Conservation (phyloP, 2,888 invertebrate species). For the Ichneumoninae sp. region DNA sequence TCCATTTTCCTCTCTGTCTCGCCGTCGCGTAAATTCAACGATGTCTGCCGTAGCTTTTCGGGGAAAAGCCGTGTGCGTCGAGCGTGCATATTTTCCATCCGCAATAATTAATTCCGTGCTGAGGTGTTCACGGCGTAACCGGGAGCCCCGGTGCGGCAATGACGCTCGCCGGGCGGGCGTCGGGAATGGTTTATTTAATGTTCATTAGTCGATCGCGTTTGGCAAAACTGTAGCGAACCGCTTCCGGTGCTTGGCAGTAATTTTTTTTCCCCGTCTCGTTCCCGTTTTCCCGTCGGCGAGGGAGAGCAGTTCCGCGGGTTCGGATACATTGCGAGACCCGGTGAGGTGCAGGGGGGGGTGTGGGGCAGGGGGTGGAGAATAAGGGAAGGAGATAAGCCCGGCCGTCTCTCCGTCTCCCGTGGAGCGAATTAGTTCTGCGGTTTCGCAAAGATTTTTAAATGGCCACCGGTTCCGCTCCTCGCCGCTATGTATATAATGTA, state of each 20-base stretch:
- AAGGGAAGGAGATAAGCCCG: conserved; percentile 44
- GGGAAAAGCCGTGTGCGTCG: conserved; percentile 29
- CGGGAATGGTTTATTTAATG: neutral
- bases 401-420: conserved; percentile 30
- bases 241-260: conserved; percentile 16
- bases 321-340: neutral
- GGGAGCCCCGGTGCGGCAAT: neutral
- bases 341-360: conserved; percentile 9
- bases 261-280: conserved; percentile 11
- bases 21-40: conserved; percentile 37
- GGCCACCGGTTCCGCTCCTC: conserved; percentile 28
- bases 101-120: conserved; percentile 38
- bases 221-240: neutral
- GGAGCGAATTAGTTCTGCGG: conserved; percentile 72
- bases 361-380: conserved; percentile 25
- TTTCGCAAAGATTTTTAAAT: conserved; percentile 63
- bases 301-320: neutral
- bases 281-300: neutral
- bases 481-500: conserved; percentile 27
- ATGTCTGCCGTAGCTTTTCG: conserved; percentile 39
- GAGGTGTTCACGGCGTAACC: neutral
- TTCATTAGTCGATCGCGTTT: conserved; percentile 32
- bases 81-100: conserved; percentile 30
- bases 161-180: neutral
- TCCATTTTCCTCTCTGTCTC: conserved; percentile 37